Conservation (phyloP, 2,113 vertebrate genomes). For the Myodes glareolus region DNA sequence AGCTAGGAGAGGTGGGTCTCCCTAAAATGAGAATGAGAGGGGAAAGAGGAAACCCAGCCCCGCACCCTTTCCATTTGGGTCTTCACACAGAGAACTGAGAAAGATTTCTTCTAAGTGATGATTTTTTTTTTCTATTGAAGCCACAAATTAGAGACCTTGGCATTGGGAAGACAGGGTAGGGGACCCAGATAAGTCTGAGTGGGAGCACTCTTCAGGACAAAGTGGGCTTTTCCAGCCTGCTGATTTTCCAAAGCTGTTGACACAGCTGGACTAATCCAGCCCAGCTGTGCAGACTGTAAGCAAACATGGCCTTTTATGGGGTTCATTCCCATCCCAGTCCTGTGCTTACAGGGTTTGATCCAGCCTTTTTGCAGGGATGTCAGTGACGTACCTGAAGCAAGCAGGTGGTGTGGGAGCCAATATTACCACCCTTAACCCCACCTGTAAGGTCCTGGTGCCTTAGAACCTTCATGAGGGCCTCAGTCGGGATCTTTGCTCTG, state of each 20-base stretch:
- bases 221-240: slow-evolving; percentile 61
- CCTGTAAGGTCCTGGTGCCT: neutral
- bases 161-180: neutral
- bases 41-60: neutral
- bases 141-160: neutral
- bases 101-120: neutral
- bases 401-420: neutral
- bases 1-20: neutral
- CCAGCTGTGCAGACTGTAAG: slow-evolving; percentile 58
- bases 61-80: neutral
- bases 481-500: neutral
- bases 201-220: slow-evolving; percentile 42
- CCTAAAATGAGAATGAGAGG: neutral
- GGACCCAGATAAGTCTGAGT: neutral
- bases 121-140: neutral
- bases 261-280: slow-evolving; percentile 65
- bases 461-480: too few relatives aligned
- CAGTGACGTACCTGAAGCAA: neutral
- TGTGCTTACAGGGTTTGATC: neutral
- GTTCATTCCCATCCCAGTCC: neutral
- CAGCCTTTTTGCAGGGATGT: neutral
- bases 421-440: neutral
- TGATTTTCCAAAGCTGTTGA: slow-evolving; percentile 68
- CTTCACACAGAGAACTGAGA: neutral
- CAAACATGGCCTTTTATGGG: slow-evolving; percentile 24